These are phyloP conservation scores for Hycleus cichorii DNA, from an alignment of 1,140 invertebrate genomes.

Conservation along the genomic window DNA sequence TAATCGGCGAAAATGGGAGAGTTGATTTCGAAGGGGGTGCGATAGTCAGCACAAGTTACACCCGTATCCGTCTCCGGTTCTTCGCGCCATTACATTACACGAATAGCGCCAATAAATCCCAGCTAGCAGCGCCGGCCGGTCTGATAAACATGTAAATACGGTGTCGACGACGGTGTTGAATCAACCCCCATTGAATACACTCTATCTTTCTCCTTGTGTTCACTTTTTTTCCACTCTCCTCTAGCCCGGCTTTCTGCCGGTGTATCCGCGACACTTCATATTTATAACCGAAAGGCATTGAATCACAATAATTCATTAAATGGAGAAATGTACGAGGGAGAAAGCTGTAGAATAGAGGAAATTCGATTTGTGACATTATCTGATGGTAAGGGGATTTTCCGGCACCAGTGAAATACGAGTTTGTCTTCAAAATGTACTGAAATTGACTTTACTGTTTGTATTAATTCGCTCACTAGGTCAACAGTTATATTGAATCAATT, in stretches of 20 bases:
- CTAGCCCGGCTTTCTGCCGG: neutral
- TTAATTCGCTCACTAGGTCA: too few species aligned
- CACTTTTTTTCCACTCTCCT: too few species aligned
- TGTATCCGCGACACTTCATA: constrained; percentile 25
- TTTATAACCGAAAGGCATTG: constrained; percentile 28
- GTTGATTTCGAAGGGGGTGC: constrained; percentile 3
- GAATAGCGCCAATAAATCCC: constrained; percentile 30
- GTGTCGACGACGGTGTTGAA: constrained; percentile 3
- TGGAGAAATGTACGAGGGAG: constrained; percentile 1
- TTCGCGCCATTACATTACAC: constrained; percentile 28
- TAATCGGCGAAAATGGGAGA: neutral
- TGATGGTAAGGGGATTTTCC: constrained; percentile 5
- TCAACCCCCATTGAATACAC: neutral
- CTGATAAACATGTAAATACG: constrained; percentile 36
- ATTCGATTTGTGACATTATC: constrained; percentile 32
- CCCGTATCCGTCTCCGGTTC: constrained; percentile 32
- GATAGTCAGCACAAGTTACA: constrained; percentile 30
- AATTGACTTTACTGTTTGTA: too few species aligned
- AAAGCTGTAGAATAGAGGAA: constrained; percentile 11
- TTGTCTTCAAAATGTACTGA: too few species aligned
- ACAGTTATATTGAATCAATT: too few species aligned
- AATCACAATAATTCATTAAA: constrained; percentile 35
- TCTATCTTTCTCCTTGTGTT: too few species aligned
- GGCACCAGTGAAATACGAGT: too few species aligned
- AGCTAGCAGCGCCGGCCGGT: constrained; percentile 19